phyloP scores from a whole-genome alignment of 2,888 invertebrate species.

The Cheilosia pagana region DNA sequence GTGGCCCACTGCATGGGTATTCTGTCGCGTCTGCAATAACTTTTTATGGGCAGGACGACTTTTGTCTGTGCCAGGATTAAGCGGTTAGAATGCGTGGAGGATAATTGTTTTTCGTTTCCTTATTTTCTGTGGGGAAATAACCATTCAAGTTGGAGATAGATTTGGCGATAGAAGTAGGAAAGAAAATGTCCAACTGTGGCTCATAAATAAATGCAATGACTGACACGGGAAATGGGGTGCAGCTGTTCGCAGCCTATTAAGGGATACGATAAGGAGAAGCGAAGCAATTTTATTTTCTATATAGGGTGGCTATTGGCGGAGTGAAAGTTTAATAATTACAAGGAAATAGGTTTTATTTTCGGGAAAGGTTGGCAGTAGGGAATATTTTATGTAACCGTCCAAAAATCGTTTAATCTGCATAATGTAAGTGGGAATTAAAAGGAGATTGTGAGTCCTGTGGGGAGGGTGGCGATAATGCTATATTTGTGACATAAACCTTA shows the following conservation, averaged over 20 bases:
- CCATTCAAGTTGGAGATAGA: constrained; percentile 29
- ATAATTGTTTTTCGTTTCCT: constrained; percentile 53
- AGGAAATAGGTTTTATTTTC: background rate
- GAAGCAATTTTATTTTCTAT: constrained; percentile 4
- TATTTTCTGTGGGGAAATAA: constrained; percentile 4
- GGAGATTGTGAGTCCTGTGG: too few species aligned
- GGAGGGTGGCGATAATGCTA: too few species aligned
- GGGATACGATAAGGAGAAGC: constrained; percentile 20
- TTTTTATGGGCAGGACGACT: constrained; percentile 29
- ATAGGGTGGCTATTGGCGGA: background rate
- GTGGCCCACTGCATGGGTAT: constrained; percentile 25
- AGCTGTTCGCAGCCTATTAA: constrained; percentile 40
- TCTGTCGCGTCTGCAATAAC: constrained; percentile 44
- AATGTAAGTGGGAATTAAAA: too few species aligned
- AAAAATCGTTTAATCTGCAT: too few species aligned
- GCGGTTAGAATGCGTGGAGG: constrained; percentile 40
- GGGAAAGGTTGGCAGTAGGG: too few species aligned
- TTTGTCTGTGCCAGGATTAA: constrained; percentile 35
- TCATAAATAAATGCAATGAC: constrained; percentile 41
- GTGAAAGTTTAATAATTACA: constrained; percentile 4
- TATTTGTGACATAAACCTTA: too few species aligned
- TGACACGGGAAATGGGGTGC: constrained; percentile 39
- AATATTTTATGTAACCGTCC: too few species aligned
- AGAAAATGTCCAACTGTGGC: constrained; percentile 31
- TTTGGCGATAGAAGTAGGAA: constrained; percentile 3